phyloP scores from a whole-genome alignment of 2,797 vertebrate genomes.

The Aplochiton taeniatus region DNA sequence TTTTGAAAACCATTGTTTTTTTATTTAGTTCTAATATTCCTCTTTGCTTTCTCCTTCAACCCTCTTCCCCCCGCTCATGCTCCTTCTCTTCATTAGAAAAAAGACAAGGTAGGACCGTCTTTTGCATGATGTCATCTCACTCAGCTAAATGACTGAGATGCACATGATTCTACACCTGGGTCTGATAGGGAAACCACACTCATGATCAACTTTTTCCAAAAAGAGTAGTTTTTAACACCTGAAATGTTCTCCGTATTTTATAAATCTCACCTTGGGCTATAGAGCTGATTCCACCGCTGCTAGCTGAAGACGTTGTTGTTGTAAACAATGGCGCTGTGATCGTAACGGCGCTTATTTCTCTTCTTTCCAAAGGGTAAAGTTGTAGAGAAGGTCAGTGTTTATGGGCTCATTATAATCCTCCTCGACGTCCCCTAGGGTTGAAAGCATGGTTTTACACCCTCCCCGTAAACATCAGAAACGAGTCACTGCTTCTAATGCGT shows the following conservation, averaged over 20 bases:
- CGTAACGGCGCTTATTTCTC: constrained; percentile 39
- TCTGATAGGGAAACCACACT: neutral
- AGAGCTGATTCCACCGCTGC: too few species aligned
- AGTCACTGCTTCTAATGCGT: neutral
- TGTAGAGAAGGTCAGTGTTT: constrained; percentile 72
- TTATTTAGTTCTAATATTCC: constrained; percentile 63
- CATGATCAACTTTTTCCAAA: too few species aligned
- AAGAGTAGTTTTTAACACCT: too few species aligned
- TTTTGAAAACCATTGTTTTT: neutral
- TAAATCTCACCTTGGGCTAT: too few species aligned
- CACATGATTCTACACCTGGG: neutral
- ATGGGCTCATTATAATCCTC: constrained; percentile 19
- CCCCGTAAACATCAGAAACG: constrained; percentile 35
- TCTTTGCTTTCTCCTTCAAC: constrained; percentile 64
- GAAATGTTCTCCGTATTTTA: too few species aligned
- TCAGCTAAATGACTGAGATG: constrained; percentile 10
- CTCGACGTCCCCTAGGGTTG: constrained; percentile 21
- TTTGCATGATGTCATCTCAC: constrained; percentile 63
- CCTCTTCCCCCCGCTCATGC: constrained; percentile 50
- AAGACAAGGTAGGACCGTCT: constrained; percentile 80
- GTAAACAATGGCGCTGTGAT: neutral
- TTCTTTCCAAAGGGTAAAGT: constrained; percentile 68
- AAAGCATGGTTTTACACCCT: constrained; percentile 57
- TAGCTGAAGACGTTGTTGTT: too few species aligned
- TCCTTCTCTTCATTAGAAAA: constrained; percentile 79